These are phyloP conservation scores for Furnarius figulus DNA, from an alignment of 2,113 vertebrate genomes.

Conservation along the genomic window DNA sequence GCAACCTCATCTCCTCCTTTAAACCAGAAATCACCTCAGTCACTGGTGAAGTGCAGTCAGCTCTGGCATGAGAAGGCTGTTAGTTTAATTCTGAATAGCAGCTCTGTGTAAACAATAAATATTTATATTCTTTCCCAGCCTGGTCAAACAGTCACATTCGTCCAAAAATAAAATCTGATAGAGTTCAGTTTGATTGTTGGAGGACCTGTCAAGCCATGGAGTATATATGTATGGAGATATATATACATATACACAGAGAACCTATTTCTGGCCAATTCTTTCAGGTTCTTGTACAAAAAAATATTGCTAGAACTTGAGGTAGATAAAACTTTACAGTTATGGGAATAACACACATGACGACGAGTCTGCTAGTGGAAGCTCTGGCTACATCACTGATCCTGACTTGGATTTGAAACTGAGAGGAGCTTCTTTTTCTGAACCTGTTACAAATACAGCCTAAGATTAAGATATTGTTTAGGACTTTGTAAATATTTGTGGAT, in stretches of 20 bases:
- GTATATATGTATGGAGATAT: not conserved
- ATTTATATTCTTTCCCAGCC: not conserved
- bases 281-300: not conserved
- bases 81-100: not conserved
- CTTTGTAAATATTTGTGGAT: not conserved
- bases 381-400: not conserved
- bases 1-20: not conserved
- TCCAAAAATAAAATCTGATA: not conserved
- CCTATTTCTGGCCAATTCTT: not conserved
- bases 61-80: not conserved
- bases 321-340: not conserved
- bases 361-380: not conserved
- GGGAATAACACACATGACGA: not conserved
- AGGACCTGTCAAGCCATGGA: not conserved
- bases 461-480: not conserved
- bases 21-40: not conserved
- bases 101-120: not conserved
- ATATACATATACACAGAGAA: not conserved
- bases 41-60: not conserved
- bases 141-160: not conserved
- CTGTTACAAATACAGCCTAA: not conserved
- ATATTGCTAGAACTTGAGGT: not conserved
- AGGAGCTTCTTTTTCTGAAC: not conserved
- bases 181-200: not conserved
- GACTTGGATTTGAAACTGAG: not conserved